Base-by-base conservation (phyloP, 2,888 invertebrate species). In the Apamea crenata region DNA sequence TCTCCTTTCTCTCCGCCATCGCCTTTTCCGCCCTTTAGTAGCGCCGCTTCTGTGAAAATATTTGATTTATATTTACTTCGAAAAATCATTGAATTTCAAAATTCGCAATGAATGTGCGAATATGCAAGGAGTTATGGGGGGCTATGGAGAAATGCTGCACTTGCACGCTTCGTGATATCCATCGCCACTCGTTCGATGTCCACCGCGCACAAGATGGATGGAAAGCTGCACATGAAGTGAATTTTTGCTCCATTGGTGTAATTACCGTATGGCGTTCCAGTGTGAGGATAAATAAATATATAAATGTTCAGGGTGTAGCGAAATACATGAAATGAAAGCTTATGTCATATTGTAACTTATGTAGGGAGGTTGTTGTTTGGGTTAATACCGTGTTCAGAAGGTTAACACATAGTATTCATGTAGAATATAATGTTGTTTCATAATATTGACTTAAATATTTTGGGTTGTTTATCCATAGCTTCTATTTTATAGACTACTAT, bases 1-100 rank as follows among this genome's bases (percentile, higher is more conserved):
- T 96, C 96, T 74, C 96, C 96, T 81, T 91, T 87, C 50, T 93
- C 94, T 25, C 95, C 95, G 25, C 80, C 88, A 29, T 96, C 96
- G 65, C 95, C 95, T 90, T 94, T 96, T 67, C 88, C 89, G 59
- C 91, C 93, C 86, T 93, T 95, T 77, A 89, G 73, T 80, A 95
- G 92, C 78, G 94, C 94, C 68, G 94, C 90, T 83, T 95, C 96
- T 97, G 93, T 79, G 90, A 92, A 93, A 90, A 90, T 82, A 90
- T 89, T 88, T 63, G 68, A 85, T 82, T 84, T 82, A 81, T 74
- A 73, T 77, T n/a, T n/a, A n/a, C n/a, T n/a, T n/a, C n/a, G n/a
- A n/a, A n/a, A n/a, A n/a, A n/a, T n/a, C n/a, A n/a, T n/a, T n/a
- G n/a, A n/a, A n/a, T n/a, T n/a, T n/a, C n/a, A n/a, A n/a, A n/a